Base-by-base conservation (phyloP, 2,797 vertebrate genomes). In the Distichodus sexfasciatus region DNA sequence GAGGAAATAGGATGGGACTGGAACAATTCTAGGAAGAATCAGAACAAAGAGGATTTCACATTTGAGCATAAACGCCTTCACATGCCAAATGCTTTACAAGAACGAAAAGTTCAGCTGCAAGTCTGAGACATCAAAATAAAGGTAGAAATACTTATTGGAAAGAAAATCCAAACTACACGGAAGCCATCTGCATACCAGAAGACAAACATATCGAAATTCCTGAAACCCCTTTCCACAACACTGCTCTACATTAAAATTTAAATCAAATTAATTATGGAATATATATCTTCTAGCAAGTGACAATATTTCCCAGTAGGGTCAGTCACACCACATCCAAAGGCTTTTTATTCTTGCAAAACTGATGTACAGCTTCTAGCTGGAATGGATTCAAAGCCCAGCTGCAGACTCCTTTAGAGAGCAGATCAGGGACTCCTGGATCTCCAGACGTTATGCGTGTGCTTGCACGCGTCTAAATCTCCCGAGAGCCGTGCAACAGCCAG, bases 1-100 rank as follows among this genome's bases (percentile, higher is more conserved):
- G 35, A 23, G 38, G 26, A 54, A 31, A 38, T 19, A 54, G 26
- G 29, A 38, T 6, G 26, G 19, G 26, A 21, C 26, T 9, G n/a
- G 62, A 64, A 76, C 51, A 72, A 72, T 76, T 63, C 24, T 4
- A 59, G 59, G 59, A 72, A 68, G 40, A 48, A 57, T 58, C 15
- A 26, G 23, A 70, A 54, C 61, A 66, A 53, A 60, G 40, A 66
- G 35, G 5, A 26, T 26, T 60, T 53, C 26, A 4, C 41, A 23
- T 59, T 40, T 23, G 23, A 31, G 11, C 31, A 41, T 51, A 70
- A 62, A 70, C 6, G 54, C 21, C 36, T 70, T 15, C 28, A 33
- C 15, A 9, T 53, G 10, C 50, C 9, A 43, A 53, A 63, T 7
- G 23, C 35, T 15, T 31, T 53, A 28, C 21, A 60, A 2, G 9